Evolutionary conservation across 1,140 invertebrate species (phyloP).

Genomic region (Drosophila murphyi): DNA sequence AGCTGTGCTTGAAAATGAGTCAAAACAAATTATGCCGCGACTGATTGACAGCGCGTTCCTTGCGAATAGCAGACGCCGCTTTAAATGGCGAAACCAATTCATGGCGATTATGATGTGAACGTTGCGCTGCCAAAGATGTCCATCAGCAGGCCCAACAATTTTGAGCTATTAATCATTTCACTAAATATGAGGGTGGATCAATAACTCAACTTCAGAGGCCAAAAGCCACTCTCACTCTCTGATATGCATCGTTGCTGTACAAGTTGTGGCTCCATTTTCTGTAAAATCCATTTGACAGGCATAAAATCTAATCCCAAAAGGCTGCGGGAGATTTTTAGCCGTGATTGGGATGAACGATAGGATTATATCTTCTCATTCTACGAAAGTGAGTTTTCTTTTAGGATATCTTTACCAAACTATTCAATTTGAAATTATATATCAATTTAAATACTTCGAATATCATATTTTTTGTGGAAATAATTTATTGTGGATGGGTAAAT

Average conservation of each 20-base stretch:
- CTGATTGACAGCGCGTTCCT: conserved; percentile 66
- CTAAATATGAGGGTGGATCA: conserved; percentile 73
- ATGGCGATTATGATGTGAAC: conserved; percentile 73
- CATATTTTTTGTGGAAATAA: conserved; percentile 24
- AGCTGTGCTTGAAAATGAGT: conserved; percentile 81
- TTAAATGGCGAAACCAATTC: neutral
- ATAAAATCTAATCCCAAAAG: conserved; percentile 3
- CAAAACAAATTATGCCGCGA: conserved; percentile 80
- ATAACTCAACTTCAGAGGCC: conserved; percentile 25
- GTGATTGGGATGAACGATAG: neutral
- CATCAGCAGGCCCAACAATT: conserved; percentile 67
- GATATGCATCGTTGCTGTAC: conserved; percentile 27
- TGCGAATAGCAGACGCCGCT: conserved; percentile 30
- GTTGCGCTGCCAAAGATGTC: conserved; percentile 60
- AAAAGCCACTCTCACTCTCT: conserved; percentile 22
- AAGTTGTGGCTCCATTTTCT: conserved; percentile 21
- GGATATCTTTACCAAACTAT: no score
- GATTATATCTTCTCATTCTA: neutral
- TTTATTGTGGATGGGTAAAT: conserved; percentile 31
- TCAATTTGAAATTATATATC: neutral
- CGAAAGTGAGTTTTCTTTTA: neutral
- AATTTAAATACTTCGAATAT: neutral
- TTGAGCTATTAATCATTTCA: conserved; percentile 69
- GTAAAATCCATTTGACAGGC: conserved; percentile 33
- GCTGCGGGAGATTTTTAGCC: neutral